Evolutionary conservation across 2,888 invertebrate genomes (phyloP).

Genomic region (Temnothorax unifasciatus): DNA sequence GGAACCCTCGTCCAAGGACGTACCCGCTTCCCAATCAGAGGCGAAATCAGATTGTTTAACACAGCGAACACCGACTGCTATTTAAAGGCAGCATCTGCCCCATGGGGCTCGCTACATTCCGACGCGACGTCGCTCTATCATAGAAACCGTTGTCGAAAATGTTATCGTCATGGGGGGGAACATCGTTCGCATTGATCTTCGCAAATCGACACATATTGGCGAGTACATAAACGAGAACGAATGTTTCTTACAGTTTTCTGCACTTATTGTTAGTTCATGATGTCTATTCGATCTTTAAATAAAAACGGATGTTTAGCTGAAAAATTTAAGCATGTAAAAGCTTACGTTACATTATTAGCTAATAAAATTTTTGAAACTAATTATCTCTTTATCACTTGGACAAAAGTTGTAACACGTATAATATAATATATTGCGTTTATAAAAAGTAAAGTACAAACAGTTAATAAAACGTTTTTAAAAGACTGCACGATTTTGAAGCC

Average conservation of each 20-base stretch:
- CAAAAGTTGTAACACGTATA: background rate
- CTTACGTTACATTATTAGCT: background rate
- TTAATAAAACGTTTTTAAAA: background rate
- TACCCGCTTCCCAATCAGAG: conserved; percentile 82
- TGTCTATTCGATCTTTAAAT: background rate
- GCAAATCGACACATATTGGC: conserved; percentile 1
- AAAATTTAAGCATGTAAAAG: background rate
- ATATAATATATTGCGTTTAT: background rate
- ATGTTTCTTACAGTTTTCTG: background rate
- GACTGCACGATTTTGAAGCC: background rate
- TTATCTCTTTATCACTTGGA: background rate
- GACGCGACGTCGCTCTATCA: conserved; percentile 38
- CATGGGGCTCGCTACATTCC: conserved; percentile 53
- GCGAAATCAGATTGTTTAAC: conserved; percentile 85
- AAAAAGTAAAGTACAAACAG: background rate
- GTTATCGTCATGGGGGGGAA: conserved; percentile 17
- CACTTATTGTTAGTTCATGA: background rate
- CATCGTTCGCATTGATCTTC: background rate
- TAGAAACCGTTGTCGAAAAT: conserved; percentile 20
- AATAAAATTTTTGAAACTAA: background rate
- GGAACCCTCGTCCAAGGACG: conserved; percentile 70
- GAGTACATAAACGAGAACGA: background rate
- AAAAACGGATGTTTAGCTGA: background rate
- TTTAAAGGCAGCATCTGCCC: conserved; percentile 84
- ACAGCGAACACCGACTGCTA: conserved; percentile 85